These are phyloP conservation scores for Myotis planiceps DNA, from an alignment of 2,797 vertebrate species.

Conservation along the genomic window DNA sequence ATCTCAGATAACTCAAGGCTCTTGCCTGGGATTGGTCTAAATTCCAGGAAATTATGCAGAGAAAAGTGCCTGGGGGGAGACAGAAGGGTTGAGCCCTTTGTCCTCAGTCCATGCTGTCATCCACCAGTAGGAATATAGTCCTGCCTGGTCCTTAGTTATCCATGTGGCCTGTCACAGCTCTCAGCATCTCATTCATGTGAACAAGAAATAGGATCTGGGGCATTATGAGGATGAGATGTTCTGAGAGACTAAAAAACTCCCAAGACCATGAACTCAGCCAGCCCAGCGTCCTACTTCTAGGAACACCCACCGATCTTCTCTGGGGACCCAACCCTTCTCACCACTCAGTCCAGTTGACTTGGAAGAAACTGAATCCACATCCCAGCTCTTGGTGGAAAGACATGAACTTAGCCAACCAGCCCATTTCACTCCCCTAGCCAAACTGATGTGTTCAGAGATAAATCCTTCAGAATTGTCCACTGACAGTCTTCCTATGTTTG, in stretches of 20 bases:
- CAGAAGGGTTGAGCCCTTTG: neutral
- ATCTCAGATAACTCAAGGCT: neutral
- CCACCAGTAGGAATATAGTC: no score
- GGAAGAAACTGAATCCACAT: neutral
- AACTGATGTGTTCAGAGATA: no score
- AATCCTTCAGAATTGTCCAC: neutral
- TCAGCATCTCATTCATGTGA: constrained; percentile 64
- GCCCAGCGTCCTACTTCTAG: neutral
- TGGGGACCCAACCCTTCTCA: neutral
- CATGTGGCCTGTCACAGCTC: neutral
- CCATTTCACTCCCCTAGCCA: neutral
- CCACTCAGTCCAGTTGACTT: neutral
- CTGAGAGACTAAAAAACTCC: constrained; percentile 64
- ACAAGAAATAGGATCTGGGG: constrained; percentile 73
- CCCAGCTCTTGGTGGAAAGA: neutral
- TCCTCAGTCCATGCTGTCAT: neutral
- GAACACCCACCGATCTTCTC: neutral
- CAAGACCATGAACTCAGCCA: constrained; percentile 34
- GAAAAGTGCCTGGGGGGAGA: neutral
- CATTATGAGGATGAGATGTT: constrained; percentile 51
- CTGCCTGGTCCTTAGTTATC: no score
- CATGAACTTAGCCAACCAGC: fast-evolving
- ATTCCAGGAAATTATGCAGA: neutral
- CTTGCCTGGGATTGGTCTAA: neutral
- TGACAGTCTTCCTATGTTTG: neutral